A percentile compares a stretch with the other conserved stretches of the same genome.
Conservation (phyloP, 2,113 vertebrate genomes). For the Nicator chloris region DNA sequence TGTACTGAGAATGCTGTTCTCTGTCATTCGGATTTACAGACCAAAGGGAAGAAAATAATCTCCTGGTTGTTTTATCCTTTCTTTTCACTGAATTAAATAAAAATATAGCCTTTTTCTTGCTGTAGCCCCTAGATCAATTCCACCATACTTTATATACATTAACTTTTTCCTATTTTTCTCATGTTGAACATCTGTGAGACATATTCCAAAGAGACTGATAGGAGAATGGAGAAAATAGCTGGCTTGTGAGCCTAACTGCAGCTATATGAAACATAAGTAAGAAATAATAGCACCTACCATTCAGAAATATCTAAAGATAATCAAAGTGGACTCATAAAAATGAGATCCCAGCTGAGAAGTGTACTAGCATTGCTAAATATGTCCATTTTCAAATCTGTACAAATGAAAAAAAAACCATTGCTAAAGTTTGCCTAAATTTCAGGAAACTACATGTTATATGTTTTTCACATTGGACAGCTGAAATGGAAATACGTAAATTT, state of each 20-base stretch:
- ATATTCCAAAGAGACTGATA: background rate
- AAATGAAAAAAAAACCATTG: background rate
- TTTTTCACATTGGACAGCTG: background rate
- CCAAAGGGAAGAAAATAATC: background rate
- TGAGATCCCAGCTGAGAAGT: background rate
- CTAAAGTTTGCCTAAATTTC: background rate
- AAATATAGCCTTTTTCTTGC: background rate
- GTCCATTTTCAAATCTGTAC: background rate
- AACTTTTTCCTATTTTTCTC: background rate
- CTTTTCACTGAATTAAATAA: background rate
- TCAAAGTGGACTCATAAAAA: conserved; percentile 39
- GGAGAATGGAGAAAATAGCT: background rate
- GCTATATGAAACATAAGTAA: conserved; percentile 19
- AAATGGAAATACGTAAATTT: background rate
- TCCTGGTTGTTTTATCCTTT: background rate
- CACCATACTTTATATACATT: too few relatives aligned
- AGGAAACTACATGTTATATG: background rate
- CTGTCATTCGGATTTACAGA: background rate
- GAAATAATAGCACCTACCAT: background rate
- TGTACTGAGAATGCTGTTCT: background rate
- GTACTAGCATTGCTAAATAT: background rate
- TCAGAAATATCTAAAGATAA: conserved; percentile 54
- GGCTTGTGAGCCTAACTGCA: background rate
- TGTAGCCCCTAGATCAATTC: background rate
- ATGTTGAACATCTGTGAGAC: background rate